Base-by-base conservation (phyloP, 1,140 invertebrate genomes). In the Odontomachus brunneus region DNA sequence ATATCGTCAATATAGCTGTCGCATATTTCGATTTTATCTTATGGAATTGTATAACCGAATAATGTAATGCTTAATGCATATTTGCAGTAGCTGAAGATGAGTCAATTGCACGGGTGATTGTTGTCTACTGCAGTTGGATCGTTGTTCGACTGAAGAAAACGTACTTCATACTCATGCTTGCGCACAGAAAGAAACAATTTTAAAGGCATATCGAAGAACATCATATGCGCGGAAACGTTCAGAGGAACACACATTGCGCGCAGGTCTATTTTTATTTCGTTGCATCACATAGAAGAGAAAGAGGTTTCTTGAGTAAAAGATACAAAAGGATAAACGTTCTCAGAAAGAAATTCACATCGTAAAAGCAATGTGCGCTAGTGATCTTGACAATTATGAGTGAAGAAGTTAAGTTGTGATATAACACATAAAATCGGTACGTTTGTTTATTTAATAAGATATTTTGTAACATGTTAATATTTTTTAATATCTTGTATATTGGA, bases 241-340 rank as follows among this genome's bases (percentile, higher is more conserved):
- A 55, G 24, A 69, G 24, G 14, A 12, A n/a, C n/a, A n/a, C n/a
- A n/a, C n/a, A 48, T 49, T 1, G 63, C 29, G 59, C 24, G 22
- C 24, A 19, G 22, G 9, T 14, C 29, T 67, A 55, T 78, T 67
- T 69, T 57, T 76, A 12, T 26, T 63, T 19, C 67, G 17, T 14
- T 15, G 19, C 15, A 69, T 33, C 51, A 3, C 26, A 11, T 7
- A 24, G 24, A 69, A 24, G 48, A 69, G 49, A 33, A 11, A 69
- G 49, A 33, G 7, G 0, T 33, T 55, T 72, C 55, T 38, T 12
- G 29, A 33, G 29, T 26, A n/a, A 15, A 38, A 73, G 57, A 2
- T 73, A 38, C 53, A 1, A 7, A 73, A 73, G 33, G 22, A 19
- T 73, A 24, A 17, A 73, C 11, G 14, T 26, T 57, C 22, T 19